These are phyloP conservation scores for Sipha maydis DNA, from an alignment of 2,888 invertebrate genomes.

Conservation along the genomic window DNA sequence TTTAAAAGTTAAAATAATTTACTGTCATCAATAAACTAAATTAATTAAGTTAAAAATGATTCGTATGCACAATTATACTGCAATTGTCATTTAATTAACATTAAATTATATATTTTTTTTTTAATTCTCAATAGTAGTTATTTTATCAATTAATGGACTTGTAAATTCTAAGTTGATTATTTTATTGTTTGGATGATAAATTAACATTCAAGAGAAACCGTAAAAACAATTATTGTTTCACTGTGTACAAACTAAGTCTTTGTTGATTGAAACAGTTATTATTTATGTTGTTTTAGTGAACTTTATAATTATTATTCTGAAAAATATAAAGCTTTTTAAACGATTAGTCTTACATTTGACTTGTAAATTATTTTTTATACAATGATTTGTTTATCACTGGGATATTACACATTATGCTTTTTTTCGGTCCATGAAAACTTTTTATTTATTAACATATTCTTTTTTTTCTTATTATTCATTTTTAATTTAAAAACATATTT, in stretches of 20 bases:
- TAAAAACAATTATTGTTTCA: constrained; percentile 34
- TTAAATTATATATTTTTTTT: background rate
- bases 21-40: too few species aligned
- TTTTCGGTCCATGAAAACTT: background rate
- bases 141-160: constrained; percentile 1
- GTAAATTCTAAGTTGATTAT: constrained; percentile 15
- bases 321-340: constrained; percentile 14
- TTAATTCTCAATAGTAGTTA: background rate
- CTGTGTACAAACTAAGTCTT: constrained; percentile 27
- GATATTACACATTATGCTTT: background rate
- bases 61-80: too few species aligned
- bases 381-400: background rate
- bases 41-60: too few species aligned
- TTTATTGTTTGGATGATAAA: constrained; percentile 1
- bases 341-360: constrained; percentile 29
- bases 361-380: constrained; percentile 38
- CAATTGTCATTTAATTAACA: too few species aligned
- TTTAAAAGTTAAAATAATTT: background rate
- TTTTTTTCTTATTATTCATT: background rate
- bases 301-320: constrained; percentile 38
- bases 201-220: background rate
- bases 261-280: constrained; percentile 18
- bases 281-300: constrained; percentile 21
- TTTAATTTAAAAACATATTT: background rate
- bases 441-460: background rate